Conservation (phyloP, 2,888 invertebrate genomes). For the Hybos culiciformis region DNA sequence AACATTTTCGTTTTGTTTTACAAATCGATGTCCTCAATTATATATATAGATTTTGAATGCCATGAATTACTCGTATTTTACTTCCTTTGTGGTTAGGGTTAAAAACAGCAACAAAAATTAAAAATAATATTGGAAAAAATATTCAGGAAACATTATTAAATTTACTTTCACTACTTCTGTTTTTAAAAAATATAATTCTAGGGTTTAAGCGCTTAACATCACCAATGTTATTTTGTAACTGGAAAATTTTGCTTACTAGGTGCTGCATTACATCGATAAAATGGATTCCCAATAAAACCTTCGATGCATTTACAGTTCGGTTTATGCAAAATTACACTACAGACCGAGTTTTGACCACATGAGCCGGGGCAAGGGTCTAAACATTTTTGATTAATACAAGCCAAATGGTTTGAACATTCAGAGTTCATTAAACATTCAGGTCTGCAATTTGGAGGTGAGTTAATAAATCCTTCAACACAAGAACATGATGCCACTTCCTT, state of each 20-base stretch:
- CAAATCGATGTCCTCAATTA: too few relatives aligned
- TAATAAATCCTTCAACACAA: slow-evolving; percentile 42
- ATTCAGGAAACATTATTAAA: too few relatives aligned
- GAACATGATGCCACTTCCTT: slow-evolving; percentile 57
- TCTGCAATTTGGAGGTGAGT: slow-evolving; percentile 63
- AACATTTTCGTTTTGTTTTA: too few relatives aligned
- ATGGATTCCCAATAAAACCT: slow-evolving; percentile 63
- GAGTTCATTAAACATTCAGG: slow-evolving; percentile 67
- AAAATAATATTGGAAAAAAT: too few relatives aligned
- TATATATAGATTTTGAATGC: too few relatives aligned
- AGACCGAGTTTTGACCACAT: slow-evolving; percentile 62
- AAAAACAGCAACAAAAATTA: too few relatives aligned
- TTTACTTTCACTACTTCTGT: too few relatives aligned
- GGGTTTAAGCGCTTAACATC: too few relatives aligned
- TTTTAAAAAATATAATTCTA: too few relatives aligned
- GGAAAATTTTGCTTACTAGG: slow-evolving; percentile 24
- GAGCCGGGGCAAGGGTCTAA: slow-evolving; percentile 64
- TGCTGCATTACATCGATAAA: slow-evolving; percentile 39
- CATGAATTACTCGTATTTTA: too few relatives aligned
- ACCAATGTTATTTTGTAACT: too few relatives aligned
- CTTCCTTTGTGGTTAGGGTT: too few relatives aligned
- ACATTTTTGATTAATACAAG: slow-evolving; percentile 62
- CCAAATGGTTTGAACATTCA: slow-evolving; percentile 55
- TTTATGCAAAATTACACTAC: slow-evolving; percentile 62
- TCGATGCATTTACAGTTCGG: slow-evolving; percentile 60